phyloP scores from a whole-genome alignment of 2,888 invertebrate genomes.

The Carpatolechia fugitivella region DNA sequence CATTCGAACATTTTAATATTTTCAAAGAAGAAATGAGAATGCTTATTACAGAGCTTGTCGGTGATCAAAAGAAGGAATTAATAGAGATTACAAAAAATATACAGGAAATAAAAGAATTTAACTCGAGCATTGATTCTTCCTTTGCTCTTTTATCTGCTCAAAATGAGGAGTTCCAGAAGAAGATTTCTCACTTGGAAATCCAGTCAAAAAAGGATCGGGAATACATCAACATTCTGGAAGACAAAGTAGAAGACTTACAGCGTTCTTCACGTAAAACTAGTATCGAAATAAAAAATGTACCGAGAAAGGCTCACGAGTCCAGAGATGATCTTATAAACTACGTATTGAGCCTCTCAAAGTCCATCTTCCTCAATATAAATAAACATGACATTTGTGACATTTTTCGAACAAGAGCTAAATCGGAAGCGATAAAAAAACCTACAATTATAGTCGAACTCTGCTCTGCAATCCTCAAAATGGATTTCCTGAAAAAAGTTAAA shows the following conservation, averaged over 20 bases:
- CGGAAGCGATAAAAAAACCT: not conserved
- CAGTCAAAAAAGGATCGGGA: not conserved
- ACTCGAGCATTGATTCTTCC: not conserved
- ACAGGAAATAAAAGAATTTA: not conserved
- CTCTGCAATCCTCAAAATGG: not conserved
- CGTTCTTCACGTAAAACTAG: not conserved
- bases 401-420: not conserved
- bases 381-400: not conserved
- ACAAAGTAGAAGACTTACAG: not conserved
- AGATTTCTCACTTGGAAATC: not conserved
- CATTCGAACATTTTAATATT: not conserved
- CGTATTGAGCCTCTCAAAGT: not conserved
- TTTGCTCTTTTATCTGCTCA: not conserved
- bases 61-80: not conserved
- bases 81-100: not conserved
- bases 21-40: not conserved
- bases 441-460: not conserved
- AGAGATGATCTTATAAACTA: not conserved
- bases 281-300: slow-evolving; percentile 1
- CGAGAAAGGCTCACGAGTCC: not conserved
- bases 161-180: not conserved
- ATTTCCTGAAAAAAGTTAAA: not conserved
- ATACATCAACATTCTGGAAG: not conserved
- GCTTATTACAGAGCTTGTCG: not conserved
- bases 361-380: not conserved